phyloP scores from a whole-genome alignment of 2,113 vertebrate genomes.

The Nesoenas mayeri region DNA sequence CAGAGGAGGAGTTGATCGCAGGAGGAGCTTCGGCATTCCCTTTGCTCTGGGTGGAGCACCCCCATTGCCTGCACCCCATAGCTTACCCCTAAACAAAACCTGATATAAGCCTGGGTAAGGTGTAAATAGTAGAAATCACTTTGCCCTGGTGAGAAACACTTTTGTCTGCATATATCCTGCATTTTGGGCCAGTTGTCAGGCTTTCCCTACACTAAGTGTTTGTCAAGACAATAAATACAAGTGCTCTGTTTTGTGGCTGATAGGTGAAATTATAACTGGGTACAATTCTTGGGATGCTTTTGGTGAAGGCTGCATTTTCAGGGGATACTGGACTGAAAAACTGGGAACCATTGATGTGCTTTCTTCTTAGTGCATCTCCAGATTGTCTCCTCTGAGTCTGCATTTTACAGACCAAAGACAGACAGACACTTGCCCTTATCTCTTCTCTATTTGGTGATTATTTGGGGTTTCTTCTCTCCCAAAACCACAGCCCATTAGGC shows the following conservation, averaged over 20 bases:
- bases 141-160: not conserved
- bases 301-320: fast-evolving
- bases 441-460: not conserved
- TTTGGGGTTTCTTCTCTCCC: not conserved
- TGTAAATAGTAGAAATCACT: not conserved
- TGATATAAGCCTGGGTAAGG: not conserved
- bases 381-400: not conserved
- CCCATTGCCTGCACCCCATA: not conserved
- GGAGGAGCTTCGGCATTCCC: not conserved
- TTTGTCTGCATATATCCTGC: not conserved
- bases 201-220: not conserved
- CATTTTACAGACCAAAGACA: not conserved
- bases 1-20: fast-evolving
- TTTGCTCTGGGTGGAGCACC: not conserved
- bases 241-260: fast-evolving
- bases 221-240: not conserved
- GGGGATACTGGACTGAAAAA: not conserved
- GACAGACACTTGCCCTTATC: not conserved
- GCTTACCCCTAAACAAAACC: not conserved
- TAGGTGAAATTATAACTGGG: not conserved
- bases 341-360: no score
- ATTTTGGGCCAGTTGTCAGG: not conserved
- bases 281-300: not conserved
- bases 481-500: fast-evolving
- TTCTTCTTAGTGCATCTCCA: not conserved